Conservation (phyloP, 1,140 invertebrate species). For the Xylocopa sonorina region DNA sequence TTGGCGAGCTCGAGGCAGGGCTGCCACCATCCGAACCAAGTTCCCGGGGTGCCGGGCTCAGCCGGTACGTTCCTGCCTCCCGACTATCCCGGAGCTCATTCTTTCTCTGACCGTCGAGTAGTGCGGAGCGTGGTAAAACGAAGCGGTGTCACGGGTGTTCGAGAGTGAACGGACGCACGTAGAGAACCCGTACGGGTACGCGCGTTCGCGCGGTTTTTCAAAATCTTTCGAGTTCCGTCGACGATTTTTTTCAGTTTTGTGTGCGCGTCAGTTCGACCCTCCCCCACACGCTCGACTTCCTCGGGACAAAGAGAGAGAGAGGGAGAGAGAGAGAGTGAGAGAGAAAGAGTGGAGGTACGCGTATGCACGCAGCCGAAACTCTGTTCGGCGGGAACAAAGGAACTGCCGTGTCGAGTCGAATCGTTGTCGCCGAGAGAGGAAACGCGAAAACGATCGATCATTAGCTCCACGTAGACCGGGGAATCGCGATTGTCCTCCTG, state of each 20-base stretch:
- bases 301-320: constrained; percentile 33
- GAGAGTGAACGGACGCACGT: constrained; percentile 22
- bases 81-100: constrained; percentile 66
- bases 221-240: background rate
- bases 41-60: constrained; percentile 59
- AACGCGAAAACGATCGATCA: constrained; percentile 35
- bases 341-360: constrained; percentile 25
- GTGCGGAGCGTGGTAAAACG: constrained; percentile 48
- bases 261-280: constrained; percentile 1
- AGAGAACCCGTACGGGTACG: constrained; percentile 15
- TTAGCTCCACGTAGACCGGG: background rate
- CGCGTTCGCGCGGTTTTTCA: constrained; percentile 2
- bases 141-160: constrained; percentile 15
- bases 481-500: constrained; percentile 11
- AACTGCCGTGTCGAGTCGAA: background rate
- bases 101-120: constrained; percentile 67
- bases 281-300: background rate
- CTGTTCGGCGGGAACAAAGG: constrained; percentile 48
- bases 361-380: constrained; percentile 18
- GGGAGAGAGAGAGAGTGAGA: constrained; percentile 32
- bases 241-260: constrained; percentile 6
- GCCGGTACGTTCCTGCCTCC: constrained; percentile 58
- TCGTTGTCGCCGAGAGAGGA: background rate
- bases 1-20: constrained; percentile 53
- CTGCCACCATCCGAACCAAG: constrained; percentile 55